Base-by-base conservation (phyloP, 2,888 invertebrate genomes). In the Lasioglossum leucozonium region DNA sequence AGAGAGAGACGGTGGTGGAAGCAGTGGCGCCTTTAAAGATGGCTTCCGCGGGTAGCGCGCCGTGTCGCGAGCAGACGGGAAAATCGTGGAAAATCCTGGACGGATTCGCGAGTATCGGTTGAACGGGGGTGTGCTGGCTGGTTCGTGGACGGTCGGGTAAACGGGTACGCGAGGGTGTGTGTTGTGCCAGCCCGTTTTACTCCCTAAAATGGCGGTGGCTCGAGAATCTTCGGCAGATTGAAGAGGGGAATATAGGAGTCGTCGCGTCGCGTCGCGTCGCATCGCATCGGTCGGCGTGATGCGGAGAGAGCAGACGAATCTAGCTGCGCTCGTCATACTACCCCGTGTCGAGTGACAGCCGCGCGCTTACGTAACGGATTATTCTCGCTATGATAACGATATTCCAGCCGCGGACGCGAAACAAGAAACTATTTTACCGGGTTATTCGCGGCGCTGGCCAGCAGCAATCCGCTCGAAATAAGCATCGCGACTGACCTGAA, bases 311-410 rank as follows among this genome's bases (percentile, higher is more conserved):
- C 78, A 72, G 79, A 74, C 80, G 47, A 69, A 77, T 83, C 82
- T 79, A 82, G 75, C 84, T 76, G 85, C 75, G 86, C 37, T 77
- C 77, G 86, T 89, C 87, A 85, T 88, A 81, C 86, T 89, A 91
- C 91, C 89, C 91, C 90, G 93, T 92, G 89, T 93, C 93, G 91
- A 92, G 92, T 93, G 91, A 92, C 93, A 91, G 88, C 88, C 90
- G 92, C 34, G 34, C 94, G 92, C 94, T 94, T 94, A 94, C 94
- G 94, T 94, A 95, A 94, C 93, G 89, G 92, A 93, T 93, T 93
- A 92, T 93, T 92, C 91, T 92, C 89, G 92, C 90, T 88, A 88
- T 91, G 92, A 92, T 90, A 92, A 89, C 88, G 89, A 91, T 87
- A 89, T 86, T 91, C 88, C 88, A 89, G 90, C 77, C 84, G 86